Base-by-base conservation (phyloP, 1,140 invertebrate species). In the Drosophila baimaii region DNA sequence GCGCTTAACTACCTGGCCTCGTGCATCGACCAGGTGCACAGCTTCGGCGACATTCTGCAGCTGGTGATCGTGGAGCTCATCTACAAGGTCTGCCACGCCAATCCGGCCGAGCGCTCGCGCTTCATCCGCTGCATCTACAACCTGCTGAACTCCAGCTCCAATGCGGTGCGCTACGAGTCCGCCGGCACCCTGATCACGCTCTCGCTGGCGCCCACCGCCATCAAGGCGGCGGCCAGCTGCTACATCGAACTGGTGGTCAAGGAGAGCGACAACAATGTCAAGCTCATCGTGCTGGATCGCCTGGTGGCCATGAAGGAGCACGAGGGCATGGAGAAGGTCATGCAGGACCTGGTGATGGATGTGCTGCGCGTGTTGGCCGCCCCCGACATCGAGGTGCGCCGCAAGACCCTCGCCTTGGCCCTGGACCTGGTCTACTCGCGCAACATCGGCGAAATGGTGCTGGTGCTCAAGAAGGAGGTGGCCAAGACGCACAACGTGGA, bases 191-290 rank as follows among this genome's bases (percentile, higher is more conserved):
- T 99, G n/a, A 97, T 99, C n/a, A 99, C 98, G 1, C 94, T 99
- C 12, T 99, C 98, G 2, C 97, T 95, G 92, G 98, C 98, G 2
- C 98, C 99, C 5, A 98, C 98, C 21, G 98, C 99, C 9, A 97
- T 99, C 71, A 99, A 98, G 95, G 98, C 98, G 29, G 99, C 98
- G 27, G 98, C 98, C 13, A 96, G 96, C 33, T 98, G 98, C 92
- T 99, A 99, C 92, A 99, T 99, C 88, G 99, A 99, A 90, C 93
- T 99, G 68, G 98, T 99, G 71, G 96, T 99, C 5, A 99, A 99
- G 93, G 99, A 99, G 93, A 99, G 98, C 92, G 99, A 99, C 92
- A 99, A 99, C 93, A 99, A 99, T 94, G 98, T 99, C 1, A 99
- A 99, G 93, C 93, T 99, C 47, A 99, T 99, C 83, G 98, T 99